Base-by-base conservation (phyloP, 2,888 invertebrate species). In the Hedychridium roseum region DNA sequence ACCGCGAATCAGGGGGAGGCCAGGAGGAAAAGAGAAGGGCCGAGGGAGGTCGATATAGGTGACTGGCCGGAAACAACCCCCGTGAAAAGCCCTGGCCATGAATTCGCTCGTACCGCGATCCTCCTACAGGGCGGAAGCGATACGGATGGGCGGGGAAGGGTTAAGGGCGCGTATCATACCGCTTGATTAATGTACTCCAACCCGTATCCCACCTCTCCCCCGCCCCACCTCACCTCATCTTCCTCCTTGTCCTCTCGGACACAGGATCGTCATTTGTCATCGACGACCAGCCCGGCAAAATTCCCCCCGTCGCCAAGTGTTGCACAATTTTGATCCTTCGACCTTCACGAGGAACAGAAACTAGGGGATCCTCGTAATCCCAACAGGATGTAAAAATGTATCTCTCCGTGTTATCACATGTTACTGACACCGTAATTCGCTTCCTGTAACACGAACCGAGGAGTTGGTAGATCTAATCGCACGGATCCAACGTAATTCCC, bases 81-180 rank as follows among this genome's bases (percentile, higher is more conserved):
- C 6, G 39, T 35, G 43, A 56, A 52, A 43, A 39, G 44, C 20
- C 42, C 35, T 40, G 55, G 51, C 60, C 59, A 57, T 62, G 58
- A 64, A 64, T 64, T 63, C 46, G 57, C 56, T 61, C 56, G 49
- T 50, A 50, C 54, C 38, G 49, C 44, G 53, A 7, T 27, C 12
- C 27, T 9, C 27, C n/a, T 27, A 9, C 21, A 34, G 15, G 5
- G 11, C 31, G 17, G 5, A 18, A 7, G n/a, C n/a, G 23, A n/a
- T 11, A 3, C 27, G 32, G 37, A 41, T 35, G 42, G 43, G 41
- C 23, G 37, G 47, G 40, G 52, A 66, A 64, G 66, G 60, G 64
- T 66, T 67, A 66, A 68, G 63, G 62, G 60, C 52, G 60, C 65
- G 63, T 64, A 64, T 69, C 68, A 57, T 66, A 60, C 54, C 56